These are phyloP conservation scores for Caenorhabditis plicata DNA, from an alignment of 2,888 invertebrate genomes.

Conservation along the genomic window DNA sequence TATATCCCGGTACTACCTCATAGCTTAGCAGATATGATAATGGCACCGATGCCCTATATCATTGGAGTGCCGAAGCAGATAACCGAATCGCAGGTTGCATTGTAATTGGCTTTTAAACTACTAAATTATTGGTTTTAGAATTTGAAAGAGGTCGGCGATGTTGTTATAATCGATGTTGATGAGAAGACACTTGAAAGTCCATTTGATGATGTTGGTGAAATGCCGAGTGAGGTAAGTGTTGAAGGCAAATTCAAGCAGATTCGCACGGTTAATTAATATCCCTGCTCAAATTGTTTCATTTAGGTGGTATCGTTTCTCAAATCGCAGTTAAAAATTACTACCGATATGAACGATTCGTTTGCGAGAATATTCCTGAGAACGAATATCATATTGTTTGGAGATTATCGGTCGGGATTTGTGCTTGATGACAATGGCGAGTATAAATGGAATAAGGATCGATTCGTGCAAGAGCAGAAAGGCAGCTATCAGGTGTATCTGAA, in stretches of 20 bases:
- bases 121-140: not conserved
- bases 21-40: conserved; percentile 50
- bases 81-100: conserved; percentile 70
- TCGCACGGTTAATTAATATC: not conserved
- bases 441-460: conserved; percentile 41
- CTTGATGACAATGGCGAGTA: conserved; percentile 24
- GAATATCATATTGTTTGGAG: conserved; percentile 88
- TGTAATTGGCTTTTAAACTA: conserved; percentile 1
- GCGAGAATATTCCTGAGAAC: conserved; percentile 88
- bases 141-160: conserved; percentile 82
- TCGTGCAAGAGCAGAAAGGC: conserved; percentile 35
- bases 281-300: not conserved
- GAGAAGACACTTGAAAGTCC: conserved; percentile 82
- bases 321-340: conserved; percentile 77
- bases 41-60: conserved; percentile 94
- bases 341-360: conserved; percentile 82
- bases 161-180: conserved; percentile 90
- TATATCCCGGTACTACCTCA: conserved; percentile 48
- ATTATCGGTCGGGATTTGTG: conserved; percentile 73
- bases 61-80: conserved; percentile 89
- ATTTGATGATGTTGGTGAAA: conserved; percentile 83
- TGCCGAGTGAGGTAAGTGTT: conserved; percentile 77
- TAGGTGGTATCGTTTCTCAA: conserved; percentile 78
- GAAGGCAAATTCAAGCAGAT: too few species aligned
- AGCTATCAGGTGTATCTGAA: conserved; percentile 39